Evolutionary conservation across 2,888 invertebrate genomes (phyloP), one percentile per base, ranked within the genome.

Genomic region (Heliconius cydno): DNA sequence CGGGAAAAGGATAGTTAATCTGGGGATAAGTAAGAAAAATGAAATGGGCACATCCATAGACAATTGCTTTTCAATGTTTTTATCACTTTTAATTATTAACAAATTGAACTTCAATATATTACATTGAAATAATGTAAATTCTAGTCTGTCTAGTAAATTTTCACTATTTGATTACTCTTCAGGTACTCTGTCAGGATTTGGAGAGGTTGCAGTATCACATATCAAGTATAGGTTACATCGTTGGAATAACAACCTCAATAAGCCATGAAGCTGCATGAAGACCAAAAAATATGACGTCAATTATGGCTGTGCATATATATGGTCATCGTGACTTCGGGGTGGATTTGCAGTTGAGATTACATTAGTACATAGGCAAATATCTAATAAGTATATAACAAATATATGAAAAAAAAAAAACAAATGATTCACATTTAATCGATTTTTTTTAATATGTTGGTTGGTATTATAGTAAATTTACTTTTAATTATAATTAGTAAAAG

Each of bases 1-100:
- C 30, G 30, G 52, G 72, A 28, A 72, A 72, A 28, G 19, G 72
- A 72, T 25, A 57, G 52, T 30, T 52, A 72, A 52, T 72, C 72
- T n/a, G n/a, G 72, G 72, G 19, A 41, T 34, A 63, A 63, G 30
- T 28, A 70, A 70, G 41, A 77, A 77, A 77, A 67, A 52, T 28
- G 30, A 30, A 52, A 68, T 25, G 38, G 38, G 25, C 38, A 38
- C 41, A 25, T 41, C 41, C 12, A 72, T 72, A 72, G 22, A 52
- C 30, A 22, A 72, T 52, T 52, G 28, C 28, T 57, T 4, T 46
- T 6, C 28, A 30, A 30, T 28, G 30, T 57, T 30, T 72, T 65
- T 7, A 28, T 3, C 6, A 41, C 25, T n/a, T 25, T 68, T n/a
- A 41, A n/a, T 38, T 68, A n/a, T 68, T 13, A 2, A 25, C n/a